Conservation (phyloP, 2,888 invertebrate species). For the Drosophila infuscata region DNA sequence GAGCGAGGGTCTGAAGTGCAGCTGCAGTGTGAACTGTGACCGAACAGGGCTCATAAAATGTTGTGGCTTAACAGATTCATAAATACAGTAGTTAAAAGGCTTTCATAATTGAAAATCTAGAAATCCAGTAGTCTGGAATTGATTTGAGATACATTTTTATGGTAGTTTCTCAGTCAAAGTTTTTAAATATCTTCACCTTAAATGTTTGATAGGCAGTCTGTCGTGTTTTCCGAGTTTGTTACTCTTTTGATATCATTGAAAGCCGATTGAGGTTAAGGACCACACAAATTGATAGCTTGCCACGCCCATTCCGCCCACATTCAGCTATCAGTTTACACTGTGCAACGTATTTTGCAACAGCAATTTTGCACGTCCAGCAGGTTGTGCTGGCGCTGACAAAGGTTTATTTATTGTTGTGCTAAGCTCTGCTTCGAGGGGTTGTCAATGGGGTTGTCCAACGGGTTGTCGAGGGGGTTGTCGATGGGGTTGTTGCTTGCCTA, state of each 20-base stretch:
- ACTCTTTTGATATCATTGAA: slow-evolving; percentile 1
- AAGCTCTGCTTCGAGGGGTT: slow-evolving; percentile 36
- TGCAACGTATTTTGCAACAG: slow-evolving; percentile 7
- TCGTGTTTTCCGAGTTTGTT: neutral
- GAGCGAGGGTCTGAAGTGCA: neutral
- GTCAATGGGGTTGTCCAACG: slow-evolving; percentile 5
- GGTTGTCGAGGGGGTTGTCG: slow-evolving; percentile 9
- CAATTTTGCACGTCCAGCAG: slow-evolving; percentile 28
- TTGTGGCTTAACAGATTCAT: slow-evolving; percentile 10
- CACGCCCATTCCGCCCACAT: slow-evolving; percentile 37
- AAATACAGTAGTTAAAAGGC: neutral
- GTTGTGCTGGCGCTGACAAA: slow-evolving; percentile 1
- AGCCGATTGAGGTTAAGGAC: slow-evolving; percentile 14
- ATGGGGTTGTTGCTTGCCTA: slow-evolving; percentile 37
- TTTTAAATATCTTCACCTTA: neutral
- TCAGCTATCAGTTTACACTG: slow-evolving; percentile 28
- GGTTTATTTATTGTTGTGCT: slow-evolving; percentile 26
- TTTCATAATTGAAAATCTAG: neutral
- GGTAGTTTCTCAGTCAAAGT: neutral
- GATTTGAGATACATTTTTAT: neutral
- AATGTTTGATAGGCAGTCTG: neutral
- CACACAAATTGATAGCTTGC: slow-evolving; percentile 19
- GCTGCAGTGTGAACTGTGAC: neutral
- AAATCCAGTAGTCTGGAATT: neutral
- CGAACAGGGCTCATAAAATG: neutral